These are phyloP conservation scores for Perithous albicinctus DNA, from an alignment of 2,888 invertebrate genomes.

Conservation along the genomic window DNA sequence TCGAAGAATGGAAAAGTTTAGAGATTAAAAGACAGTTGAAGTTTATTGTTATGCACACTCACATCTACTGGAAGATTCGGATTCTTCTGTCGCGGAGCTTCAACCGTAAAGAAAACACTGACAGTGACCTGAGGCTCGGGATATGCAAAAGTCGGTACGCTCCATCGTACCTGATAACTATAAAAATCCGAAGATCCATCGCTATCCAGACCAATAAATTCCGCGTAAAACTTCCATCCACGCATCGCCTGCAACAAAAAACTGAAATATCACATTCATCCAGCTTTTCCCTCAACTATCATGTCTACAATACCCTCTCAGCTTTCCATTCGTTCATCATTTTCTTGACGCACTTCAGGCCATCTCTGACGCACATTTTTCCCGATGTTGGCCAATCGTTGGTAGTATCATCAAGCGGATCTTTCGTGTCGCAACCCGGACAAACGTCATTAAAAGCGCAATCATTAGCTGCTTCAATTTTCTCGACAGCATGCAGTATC, in stretches of 20 bases:
- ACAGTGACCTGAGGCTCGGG: conserved; percentile 85
- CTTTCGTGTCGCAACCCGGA: conserved; percentile 32
- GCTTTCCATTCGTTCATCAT: conserved; percentile 76
- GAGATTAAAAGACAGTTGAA: not conserved
- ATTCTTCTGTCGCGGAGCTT: conserved; percentile 69
- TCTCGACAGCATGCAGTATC: conserved; percentile 47
- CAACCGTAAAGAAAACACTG: conserved; percentile 84
- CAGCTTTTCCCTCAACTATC: too few species aligned
- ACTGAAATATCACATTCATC: not conserved
- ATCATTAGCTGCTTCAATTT: conserved; percentile 47
- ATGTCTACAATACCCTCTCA: conserved; percentile 70
- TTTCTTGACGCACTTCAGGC: conserved; percentile 63
- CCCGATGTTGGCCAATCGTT: conserved; percentile 71
- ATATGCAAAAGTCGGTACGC: conserved; percentile 83
- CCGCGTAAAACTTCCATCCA: conserved; percentile 74
- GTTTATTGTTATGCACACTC: conserved; percentile 52
- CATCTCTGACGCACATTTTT: conserved; percentile 63
- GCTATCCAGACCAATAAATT: conserved; percentile 67
- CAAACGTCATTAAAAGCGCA: conserved; percentile 1
- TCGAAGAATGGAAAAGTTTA: too few species aligned
- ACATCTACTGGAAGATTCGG: conserved; percentile 71
- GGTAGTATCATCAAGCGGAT: conserved; percentile 31
- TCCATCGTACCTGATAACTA: conserved; percentile 82
- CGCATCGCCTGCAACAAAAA: conserved; percentile 68
- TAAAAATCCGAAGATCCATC: conserved; percentile 68